Evolutionary conservation across 2,113 vertebrate species (phyloP).

Genomic region (Oncorhynchus nerka): DNA sequence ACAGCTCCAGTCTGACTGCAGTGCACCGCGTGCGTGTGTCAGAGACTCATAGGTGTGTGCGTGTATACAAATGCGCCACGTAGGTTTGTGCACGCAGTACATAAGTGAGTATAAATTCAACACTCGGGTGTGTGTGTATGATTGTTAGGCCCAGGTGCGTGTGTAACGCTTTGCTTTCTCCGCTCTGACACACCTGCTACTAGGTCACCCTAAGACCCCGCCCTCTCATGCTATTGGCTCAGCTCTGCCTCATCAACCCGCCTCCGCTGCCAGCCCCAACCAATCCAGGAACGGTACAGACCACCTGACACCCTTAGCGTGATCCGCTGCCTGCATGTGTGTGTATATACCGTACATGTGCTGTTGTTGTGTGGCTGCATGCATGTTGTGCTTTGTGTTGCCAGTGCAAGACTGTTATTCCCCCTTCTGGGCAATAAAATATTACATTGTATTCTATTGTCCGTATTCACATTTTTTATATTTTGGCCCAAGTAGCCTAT

Average conservation of each 20-base stretch:
- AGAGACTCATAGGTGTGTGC: not conserved
- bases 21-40: not conserved
- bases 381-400: not conserved
- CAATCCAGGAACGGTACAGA: conserved; percentile 71
- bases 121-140: not conserved
- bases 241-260: conserved; percentile 66
- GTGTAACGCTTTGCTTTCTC: conserved; percentile 67
- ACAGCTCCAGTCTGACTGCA: no score
- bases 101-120: not conserved
- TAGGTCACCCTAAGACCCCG: conserved; percentile 72
- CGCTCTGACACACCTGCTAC: conserved; percentile 67
- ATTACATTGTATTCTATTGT: no score
- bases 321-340: conserved; percentile 33
- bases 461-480: no score
- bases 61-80: not conserved
- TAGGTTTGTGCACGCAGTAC: not conserved
- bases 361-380: not conserved
- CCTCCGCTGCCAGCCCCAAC: conserved; percentile 60
- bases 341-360: not conserved
- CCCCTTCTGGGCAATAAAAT: no score
- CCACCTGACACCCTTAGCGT: conserved; percentile 51
- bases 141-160: not conserved
- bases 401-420: not conserved
- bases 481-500: not conserved
- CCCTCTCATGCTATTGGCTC: conserved; percentile 67